Evolutionary conservation across 2,888 invertebrate species (phyloP).

Genomic region (Chrysolina americana): DNA sequence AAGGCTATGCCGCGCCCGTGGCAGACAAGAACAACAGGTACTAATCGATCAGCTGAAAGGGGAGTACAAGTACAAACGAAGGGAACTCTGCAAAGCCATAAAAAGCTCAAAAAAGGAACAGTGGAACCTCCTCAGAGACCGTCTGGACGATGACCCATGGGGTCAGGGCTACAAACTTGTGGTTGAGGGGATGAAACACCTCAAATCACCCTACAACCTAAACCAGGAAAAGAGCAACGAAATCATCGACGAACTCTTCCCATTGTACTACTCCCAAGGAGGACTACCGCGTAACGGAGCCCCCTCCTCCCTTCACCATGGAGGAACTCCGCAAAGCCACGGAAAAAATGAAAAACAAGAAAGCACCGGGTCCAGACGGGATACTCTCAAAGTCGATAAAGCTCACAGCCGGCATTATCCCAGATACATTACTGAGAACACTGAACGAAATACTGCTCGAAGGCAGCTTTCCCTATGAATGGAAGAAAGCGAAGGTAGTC

Average conservation of each 20-base stretch:
- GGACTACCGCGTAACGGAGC: too few relatives aligned
- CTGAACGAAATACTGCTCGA: constrained; percentile 1
- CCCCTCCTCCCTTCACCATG: neutral
- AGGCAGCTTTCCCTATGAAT: neutral
- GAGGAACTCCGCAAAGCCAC: constrained; percentile 37
- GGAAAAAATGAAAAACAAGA: constrained; percentile 31
- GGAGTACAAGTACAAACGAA: neutral
- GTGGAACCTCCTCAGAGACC: constrained; percentile 3
- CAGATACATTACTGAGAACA: constrained; percentile 23
- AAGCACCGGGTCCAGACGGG: constrained; percentile 30
- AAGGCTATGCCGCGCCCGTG: neutral
- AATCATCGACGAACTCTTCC: neutral
- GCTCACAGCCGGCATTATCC: neutral
- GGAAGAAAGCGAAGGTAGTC: constrained; percentile 16
- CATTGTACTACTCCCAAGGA: neutral
- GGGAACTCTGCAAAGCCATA: neutral
- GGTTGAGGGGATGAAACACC: neutral
- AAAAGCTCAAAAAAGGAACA: neutral
- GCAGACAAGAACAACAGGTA: neutral
- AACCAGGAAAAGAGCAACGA: neutral
- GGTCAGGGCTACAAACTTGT: constrained; percentile 3
- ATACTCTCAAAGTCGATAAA: neutral
- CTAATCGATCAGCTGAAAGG: neutral
- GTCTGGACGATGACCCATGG: constrained; percentile 12
- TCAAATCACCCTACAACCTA: neutral